A percentile compares a stretch with the other conserved stretches of the same genome.
phyloP scores from a whole-genome alignment of 2,113 vertebrate species.

The Argyrosomus japonicus region DNA sequence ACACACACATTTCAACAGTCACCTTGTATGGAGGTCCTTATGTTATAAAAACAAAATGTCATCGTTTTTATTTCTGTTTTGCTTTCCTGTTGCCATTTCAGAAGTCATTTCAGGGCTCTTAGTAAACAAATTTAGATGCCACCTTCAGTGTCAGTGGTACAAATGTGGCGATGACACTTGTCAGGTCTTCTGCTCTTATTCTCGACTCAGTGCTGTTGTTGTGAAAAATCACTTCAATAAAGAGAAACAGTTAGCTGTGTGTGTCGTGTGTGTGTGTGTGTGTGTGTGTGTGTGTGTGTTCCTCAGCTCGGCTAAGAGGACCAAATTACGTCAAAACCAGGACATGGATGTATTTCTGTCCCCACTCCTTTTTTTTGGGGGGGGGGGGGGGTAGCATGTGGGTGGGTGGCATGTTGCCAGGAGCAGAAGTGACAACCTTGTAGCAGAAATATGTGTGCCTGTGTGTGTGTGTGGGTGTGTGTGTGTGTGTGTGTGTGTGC shows the following conservation, averaged over 20 bases:
- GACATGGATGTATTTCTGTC: conserved; percentile 55
- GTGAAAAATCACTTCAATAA: conserved; percentile 52
- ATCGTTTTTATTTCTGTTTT: background rate
- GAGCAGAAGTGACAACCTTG: conserved; percentile 67
- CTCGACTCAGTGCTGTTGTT: background rate
- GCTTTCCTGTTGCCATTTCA: conserved; percentile 13
- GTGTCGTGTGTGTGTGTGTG: background rate
- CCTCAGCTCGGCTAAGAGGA: conserved; percentile 27
- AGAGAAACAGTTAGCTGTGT: conserved; percentile 8
- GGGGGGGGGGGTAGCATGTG: conserved; percentile 19
- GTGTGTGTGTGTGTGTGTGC: conserved; percentile 11
- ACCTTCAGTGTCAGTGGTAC: conserved; percentile 25
- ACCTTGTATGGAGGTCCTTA: background rate
- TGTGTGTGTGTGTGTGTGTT: conserved; percentile 14
- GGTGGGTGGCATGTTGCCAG: conserved; percentile 49
- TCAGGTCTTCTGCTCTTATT: background rate
- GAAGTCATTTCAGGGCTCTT: background rate
- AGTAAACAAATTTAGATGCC: conserved; percentile 26
- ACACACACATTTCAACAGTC: background rate
- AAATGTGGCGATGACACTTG: background rate
- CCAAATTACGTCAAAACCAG: conserved; percentile 50
- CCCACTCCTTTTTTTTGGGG: conserved; percentile 20
- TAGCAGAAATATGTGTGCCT: conserved; percentile 65
- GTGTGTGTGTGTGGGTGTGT: conserved; percentile 41
- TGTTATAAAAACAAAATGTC: background rate